phyloP scores from a whole-genome alignment of 2,797 vertebrate species.

The Lacerta agilis region DNA sequence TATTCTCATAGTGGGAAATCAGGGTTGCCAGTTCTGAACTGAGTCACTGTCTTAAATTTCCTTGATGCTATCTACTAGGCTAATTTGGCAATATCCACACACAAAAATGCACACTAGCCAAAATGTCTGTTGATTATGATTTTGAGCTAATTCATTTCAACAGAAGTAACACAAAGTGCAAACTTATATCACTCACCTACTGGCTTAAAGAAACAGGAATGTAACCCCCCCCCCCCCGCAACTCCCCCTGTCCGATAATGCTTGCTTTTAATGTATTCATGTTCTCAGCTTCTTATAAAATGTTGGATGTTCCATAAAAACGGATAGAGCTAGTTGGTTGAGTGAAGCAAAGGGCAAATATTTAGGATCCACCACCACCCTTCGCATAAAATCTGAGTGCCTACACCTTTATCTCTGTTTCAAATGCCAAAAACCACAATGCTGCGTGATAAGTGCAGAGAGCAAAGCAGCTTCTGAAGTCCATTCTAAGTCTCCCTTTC shows the following conservation, averaged over 20 bases:
- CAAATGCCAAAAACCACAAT: background rate
- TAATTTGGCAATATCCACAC: background rate
- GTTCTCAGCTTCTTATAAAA: background rate
- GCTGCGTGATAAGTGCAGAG: background rate
- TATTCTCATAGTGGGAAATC: background rate
- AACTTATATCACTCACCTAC: background rate
- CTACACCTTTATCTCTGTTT: background rate
- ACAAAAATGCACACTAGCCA: background rate
- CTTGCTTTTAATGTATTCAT: background rate
- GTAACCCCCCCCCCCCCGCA: background rate
- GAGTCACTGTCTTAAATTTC: background rate
- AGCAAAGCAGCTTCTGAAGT: background rate
- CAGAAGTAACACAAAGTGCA: background rate
- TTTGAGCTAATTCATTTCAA: background rate
- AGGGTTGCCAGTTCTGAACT: background rate
- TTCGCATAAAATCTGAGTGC: background rate
- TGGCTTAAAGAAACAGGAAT: background rate
- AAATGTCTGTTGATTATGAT: background rate
- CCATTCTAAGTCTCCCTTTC: background rate
- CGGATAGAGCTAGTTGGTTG: background rate
- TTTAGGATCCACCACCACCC: background rate
- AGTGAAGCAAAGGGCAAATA: background rate
- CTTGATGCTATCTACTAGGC: background rate
- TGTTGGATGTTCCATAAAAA: background rate
- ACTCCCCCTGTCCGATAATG: background rate